phyloP scores from a whole-genome alignment of 2,888 invertebrate species.

The Strigamia transsilvanica region DNA sequence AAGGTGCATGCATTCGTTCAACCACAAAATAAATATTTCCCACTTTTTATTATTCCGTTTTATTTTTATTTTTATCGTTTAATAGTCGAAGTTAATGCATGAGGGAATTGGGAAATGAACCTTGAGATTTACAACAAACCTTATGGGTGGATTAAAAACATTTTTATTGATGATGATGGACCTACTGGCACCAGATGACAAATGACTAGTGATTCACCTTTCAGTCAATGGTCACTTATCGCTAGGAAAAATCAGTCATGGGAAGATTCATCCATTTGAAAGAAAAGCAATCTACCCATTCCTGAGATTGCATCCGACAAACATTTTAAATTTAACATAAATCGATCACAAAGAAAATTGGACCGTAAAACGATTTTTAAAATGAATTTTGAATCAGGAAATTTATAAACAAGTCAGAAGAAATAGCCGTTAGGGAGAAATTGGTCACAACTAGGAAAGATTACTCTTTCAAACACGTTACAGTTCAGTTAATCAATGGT shows the following conservation, averaged over 20 bases:
- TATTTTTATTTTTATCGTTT: not conserved
- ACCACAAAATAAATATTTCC: slow-evolving; percentile 5
- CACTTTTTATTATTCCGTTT: not conserved
- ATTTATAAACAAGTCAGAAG: not conserved
- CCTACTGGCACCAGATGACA: slow-evolving; percentile 29
- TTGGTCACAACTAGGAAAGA: not conserved
- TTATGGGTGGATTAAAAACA: not conserved
- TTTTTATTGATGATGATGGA: slow-evolving; percentile 27
- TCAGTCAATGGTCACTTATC: slow-evolving; percentile 44
- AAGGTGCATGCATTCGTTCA: not conserved
- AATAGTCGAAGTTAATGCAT: not conserved
- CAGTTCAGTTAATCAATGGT: too few species aligned
- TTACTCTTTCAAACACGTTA: not conserved
- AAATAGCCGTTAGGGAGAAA: not conserved
- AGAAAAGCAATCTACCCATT: slow-evolving; percentile 20
- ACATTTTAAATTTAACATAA: slow-evolving; percentile 31
- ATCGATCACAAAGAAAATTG: slow-evolving; percentile 40
- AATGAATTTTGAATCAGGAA: slow-evolving; percentile 2
- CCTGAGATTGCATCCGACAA: slow-evolving; percentile 14
- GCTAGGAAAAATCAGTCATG: slow-evolving; percentile 35
- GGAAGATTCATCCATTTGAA: slow-evolving; percentile 16
- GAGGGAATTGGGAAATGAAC: not conserved
- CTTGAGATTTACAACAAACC: not conserved
- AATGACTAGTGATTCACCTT: slow-evolving; percentile 48
- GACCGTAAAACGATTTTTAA: slow-evolving; percentile 5